phyloP scores from a whole-genome alignment of 2,888 invertebrate genomes.

The Eugnorisma glareosa region DNA sequence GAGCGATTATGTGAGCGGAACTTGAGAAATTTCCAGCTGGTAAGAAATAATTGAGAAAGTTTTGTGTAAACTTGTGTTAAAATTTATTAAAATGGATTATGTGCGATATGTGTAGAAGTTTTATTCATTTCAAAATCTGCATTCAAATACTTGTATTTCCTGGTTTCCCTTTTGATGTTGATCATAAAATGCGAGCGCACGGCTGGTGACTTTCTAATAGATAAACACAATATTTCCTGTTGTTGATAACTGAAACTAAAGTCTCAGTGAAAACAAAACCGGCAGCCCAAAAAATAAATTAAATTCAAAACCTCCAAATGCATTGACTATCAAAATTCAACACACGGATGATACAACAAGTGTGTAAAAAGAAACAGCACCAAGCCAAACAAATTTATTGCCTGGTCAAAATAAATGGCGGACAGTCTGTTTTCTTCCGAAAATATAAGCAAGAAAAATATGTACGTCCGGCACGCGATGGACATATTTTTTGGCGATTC shows the following conservation, averaged over 20 bases:
- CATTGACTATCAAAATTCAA: constrained; percentile 41
- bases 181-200: not conserved
- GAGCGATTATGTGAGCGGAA: constrained; percentile 52
- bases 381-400: constrained; percentile 63
- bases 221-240: not conserved
- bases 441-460: constrained; percentile 54
- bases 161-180: not conserved
- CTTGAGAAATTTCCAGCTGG: constrained; percentile 36
- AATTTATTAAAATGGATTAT: constrained; percentile 17
- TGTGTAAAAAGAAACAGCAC: constrained; percentile 40
- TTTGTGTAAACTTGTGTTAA: constrained; percentile 21
- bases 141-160: not conserved
- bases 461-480: constrained; percentile 44
- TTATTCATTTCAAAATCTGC: too few relatives aligned
- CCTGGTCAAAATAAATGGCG: constrained; percentile 57
- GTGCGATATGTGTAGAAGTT: not conserved
- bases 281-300: not conserved
- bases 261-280: not conserved
- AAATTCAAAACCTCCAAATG: constrained; percentile 9
- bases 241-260: not conserved
- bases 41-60: constrained; percentile 53
- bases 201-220: not conserved
- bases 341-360: constrained; percentile 36
- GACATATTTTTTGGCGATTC: constrained; percentile 49
- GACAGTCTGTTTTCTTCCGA: constrained; percentile 42